Evolutionary conservation across 2,888 invertebrate genomes (phyloP).

Genomic region (Hydrotaea cyrtoneurina): DNA sequence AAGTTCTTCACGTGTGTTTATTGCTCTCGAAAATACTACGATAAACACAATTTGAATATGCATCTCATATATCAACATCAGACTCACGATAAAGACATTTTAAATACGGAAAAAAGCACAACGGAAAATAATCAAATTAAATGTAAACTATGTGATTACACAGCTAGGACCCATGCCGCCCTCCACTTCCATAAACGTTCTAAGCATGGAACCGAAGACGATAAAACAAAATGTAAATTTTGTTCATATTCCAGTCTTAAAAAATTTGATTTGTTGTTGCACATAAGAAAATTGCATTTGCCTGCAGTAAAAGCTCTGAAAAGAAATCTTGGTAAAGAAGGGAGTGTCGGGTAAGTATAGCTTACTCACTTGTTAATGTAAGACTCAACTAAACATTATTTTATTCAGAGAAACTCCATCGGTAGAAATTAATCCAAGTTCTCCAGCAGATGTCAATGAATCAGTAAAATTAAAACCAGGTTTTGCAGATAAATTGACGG

Average conservation of each 20-base stretch:
- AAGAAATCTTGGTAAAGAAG: background rate
- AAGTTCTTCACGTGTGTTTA: background rate
- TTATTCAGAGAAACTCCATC: background rate
- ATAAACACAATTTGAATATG: constrained; percentile 37
- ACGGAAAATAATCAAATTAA: constrained; percentile 41
- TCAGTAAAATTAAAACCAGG: background rate
- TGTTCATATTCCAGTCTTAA: constrained; percentile 38
- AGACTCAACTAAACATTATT: background rate
- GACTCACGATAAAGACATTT: background rate
- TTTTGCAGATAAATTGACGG: background rate
- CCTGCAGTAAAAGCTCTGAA: constrained; percentile 40
- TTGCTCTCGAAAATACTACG: constrained; percentile 43
- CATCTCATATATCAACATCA: constrained; percentile 50
- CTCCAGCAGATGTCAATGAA: background rate
- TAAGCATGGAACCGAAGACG: constrained; percentile 56
- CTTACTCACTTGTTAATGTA: no score
- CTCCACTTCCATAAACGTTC: constrained; percentile 54
- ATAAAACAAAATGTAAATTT: constrained; percentile 61
- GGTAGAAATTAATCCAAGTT: background rate
- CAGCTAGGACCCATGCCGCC: constrained; percentile 44
- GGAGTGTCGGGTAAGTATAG: background rate
- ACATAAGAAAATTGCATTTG: constrained; percentile 54
- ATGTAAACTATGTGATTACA: constrained; percentile 56
- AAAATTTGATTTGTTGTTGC: constrained; percentile 51
- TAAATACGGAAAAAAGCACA: background rate